Conservation (phyloP, 2,888 invertebrate species). For the Labia minor region DNA sequence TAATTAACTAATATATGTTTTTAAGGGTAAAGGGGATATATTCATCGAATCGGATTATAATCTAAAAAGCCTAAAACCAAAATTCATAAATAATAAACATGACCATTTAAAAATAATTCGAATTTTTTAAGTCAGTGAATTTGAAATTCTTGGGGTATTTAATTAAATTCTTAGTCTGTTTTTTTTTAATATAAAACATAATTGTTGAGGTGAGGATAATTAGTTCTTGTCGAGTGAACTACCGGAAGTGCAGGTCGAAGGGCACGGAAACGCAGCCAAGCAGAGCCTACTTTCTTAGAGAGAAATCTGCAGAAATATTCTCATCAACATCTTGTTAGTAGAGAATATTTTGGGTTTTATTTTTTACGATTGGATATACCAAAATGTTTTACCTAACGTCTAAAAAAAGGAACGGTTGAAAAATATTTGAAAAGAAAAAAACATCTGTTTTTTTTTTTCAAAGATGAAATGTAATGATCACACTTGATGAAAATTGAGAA, state of each 20-base stretch:
- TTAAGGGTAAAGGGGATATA: too few species aligned
- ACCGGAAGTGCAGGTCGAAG: conserved; percentile 7
- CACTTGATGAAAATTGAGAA: too few species aligned
- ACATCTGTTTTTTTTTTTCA: background rate
- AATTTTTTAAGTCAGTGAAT: too few species aligned
- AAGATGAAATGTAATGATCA: too few species aligned
- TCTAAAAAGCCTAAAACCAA: too few species aligned
- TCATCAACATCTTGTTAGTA: background rate
- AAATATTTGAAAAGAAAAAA: background rate
- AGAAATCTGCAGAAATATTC: background rate
- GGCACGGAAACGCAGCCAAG: background rate
- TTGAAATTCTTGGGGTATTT: too few species aligned
- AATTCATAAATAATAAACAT: too few species aligned
- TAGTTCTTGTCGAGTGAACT: conserved; percentile 2
- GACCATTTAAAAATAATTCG: too few species aligned
- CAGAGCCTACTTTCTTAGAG: background rate
- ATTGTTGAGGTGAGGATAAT: background rate
- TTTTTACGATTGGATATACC: background rate
- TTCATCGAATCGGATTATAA: too few species aligned
- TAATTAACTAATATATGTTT: too few species aligned
- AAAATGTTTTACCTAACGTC: background rate
- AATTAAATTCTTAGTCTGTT: too few species aligned
- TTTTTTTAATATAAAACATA: background rate
- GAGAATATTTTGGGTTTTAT: background rate
- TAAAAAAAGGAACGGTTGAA: background rate